Percentiles rank a stretch among this genome's conserved stretches.
Evolutionary conservation across 1,140 invertebrate species (phyloP).

Genomic region (Tigriopus japonicus): DNA sequence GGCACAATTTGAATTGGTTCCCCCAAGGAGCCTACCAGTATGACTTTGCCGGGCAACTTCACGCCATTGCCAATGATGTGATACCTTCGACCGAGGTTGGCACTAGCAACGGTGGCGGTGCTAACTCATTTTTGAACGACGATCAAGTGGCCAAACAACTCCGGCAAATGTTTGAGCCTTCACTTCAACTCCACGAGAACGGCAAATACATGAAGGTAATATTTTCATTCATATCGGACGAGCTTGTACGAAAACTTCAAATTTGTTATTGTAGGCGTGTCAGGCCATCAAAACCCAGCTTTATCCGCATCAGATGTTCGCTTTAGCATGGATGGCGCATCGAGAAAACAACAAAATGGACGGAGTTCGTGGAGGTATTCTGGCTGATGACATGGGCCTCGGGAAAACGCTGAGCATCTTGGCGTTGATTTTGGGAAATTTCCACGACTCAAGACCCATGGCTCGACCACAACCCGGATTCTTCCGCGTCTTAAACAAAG

Average conservation of each 20-base stretch:
- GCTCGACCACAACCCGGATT: background rate
- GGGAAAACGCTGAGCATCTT: conserved; percentile 11
- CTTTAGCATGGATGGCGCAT: conserved; percentile 10
- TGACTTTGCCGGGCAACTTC: no score
- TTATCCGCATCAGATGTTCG: conserved; percentile 13
- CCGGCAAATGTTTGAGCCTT: background rate
- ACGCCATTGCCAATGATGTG: background rate
- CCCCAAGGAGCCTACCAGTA: no score
- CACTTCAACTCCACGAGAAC: background rate
- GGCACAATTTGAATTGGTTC: no score
- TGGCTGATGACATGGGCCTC: conserved; percentile 14
- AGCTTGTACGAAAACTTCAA: no score
- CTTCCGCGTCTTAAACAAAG: background rate
- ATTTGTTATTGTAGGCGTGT: background rate
- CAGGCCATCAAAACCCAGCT: conserved; percentile 9
- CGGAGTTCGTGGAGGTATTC: conserved; percentile 6
- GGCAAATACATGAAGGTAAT: conserved; percentile 3
- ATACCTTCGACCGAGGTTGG: background rate
- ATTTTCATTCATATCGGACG: no score
- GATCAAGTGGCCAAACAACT: background rate
- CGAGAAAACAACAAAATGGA: background rate
- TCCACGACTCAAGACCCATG: conserved; percentile 7
- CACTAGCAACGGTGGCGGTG: background rate
- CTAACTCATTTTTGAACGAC: background rate
- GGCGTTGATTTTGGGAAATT: conserved; percentile 10